Conservation (phyloP, 2,113 vertebrate genomes). For the Amazona vittata region DNA sequence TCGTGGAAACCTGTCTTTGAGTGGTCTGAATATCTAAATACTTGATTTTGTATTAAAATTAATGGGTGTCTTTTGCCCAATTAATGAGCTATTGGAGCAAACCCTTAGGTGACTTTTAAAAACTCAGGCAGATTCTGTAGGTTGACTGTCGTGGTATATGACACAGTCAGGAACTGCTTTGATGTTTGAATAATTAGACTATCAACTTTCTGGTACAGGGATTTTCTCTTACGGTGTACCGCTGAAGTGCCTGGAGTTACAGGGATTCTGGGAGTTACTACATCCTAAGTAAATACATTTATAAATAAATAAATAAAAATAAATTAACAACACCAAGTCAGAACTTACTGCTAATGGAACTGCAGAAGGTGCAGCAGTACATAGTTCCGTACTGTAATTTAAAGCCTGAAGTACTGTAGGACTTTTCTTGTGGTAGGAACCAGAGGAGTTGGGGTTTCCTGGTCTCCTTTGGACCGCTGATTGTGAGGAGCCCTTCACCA, state of each 20-base stretch:
- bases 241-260: slow-evolving; percentile 10
- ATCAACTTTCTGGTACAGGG: slow-evolving; percentile 3
- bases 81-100: slow-evolving; percentile 59
- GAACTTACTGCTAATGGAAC: background rate
- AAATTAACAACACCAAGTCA: background rate
- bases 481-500: background rate
- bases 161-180: slow-evolving; percentile 43
- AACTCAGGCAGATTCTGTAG: slow-evolving; percentile 17
- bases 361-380: background rate
- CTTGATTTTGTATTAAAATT: slow-evolving; percentile 57
- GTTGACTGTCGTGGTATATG: slow-evolving; percentile 14
- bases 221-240: background rate
- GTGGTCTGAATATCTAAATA: slow-evolving; percentile 20
- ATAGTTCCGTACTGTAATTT: background rate
- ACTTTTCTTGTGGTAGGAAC: background rate
- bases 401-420: background rate
- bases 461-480: background rate
- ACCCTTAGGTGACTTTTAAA: slow-evolving; percentile 47
- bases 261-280: background rate
- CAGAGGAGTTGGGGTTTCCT: background rate
- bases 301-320: background rate
- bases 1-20: slow-evolving; percentile 19
- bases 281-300: background rate
- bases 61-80: slow-evolving; percentile 41
- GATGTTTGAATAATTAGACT: slow-evolving; percentile 57